These are phyloP conservation scores for Trogon melanurus DNA, from an alignment of 2,113 vertebrate genomes.

Conservation along the genomic window DNA sequence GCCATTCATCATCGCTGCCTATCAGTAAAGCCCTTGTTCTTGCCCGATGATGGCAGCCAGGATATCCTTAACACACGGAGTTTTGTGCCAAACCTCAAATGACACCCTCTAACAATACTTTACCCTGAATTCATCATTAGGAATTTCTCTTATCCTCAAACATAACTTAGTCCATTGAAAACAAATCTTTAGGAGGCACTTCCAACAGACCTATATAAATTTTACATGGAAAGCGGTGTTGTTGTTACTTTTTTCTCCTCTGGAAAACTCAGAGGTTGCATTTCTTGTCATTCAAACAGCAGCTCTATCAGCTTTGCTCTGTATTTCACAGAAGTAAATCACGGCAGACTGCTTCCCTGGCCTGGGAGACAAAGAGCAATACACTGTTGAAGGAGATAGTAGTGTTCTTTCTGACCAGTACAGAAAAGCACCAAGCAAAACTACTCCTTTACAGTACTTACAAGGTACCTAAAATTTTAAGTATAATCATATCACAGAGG, in stretches of 20 bases:
- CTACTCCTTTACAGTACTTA: not conserved
- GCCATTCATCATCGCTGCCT: constrained; percentile 49
- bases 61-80: not conserved
- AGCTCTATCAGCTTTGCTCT: not conserved
- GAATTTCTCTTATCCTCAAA: not conserved
- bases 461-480: not conserved
- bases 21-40: constrained; percentile 14
- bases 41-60: not conserved
- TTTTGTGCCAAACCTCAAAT: not conserved
- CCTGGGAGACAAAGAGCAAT: not conserved
- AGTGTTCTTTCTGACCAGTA: not conserved
- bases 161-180: not conserved
- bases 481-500: not conserved
- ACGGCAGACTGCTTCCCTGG: not conserved
- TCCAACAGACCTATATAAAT: not conserved
- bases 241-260: not conserved
- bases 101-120: rapidly evolving
- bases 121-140: not conserved
- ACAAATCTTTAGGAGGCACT: not conserved
- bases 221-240: not conserved
- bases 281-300: not conserved
- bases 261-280: not conserved
- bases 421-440: not conserved
- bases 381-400: not conserved
- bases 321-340: not conserved